Base-by-base conservation (phyloP, 2,888 invertebrate species). In the Mesopsocus fuscifrons region DNA sequence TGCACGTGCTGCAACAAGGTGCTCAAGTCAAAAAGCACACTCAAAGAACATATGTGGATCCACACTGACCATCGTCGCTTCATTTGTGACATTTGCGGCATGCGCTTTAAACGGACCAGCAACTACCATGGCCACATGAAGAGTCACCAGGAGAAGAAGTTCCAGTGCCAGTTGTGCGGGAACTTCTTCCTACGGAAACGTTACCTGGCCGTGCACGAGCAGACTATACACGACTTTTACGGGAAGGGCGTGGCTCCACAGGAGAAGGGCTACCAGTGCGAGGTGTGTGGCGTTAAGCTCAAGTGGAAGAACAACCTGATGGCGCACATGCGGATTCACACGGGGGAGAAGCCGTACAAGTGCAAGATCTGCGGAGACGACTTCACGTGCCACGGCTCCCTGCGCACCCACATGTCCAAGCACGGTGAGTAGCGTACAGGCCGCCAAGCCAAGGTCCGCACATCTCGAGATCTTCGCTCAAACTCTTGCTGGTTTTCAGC, bases 71-170 rank as follows among this genome's bases (percentile, higher is more conserved):
- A 43, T 11, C 17, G 35, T 3, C 34, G 34, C 21, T 43, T 40
- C 35, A 34, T 43, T 11, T 43, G 43, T 18, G 43, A 43, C 11
- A 34, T 43, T 16, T 43, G 43, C 22, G 43, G 43, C 15, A 34
- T 34, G 18, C 32, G 43, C 17, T 43, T 43, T 21, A 43, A 32
- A 6, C 34, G 43, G 34, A 34, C 41, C 13, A 46, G 34, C 20
- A 42, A 38, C 21, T 38, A 38, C 20, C 38, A 38, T 18, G 38
- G 38, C 4, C 38, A 38, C 38, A 38, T 38, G 38, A 38, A 38
- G 18, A 38, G 38, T 38, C 38, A 38, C 11, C 38, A 38, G 38
- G 38, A 38, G 17, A 38, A 38, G 21, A 38, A 38, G 20, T 38
- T 18, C 20, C 38, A 38, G 38, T 38, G 38, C 11, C 38, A 38